Evolutionary conservation across 2,797 vertebrate genomes (phyloP).

Genomic region (Lacerta viridis): DNA sequence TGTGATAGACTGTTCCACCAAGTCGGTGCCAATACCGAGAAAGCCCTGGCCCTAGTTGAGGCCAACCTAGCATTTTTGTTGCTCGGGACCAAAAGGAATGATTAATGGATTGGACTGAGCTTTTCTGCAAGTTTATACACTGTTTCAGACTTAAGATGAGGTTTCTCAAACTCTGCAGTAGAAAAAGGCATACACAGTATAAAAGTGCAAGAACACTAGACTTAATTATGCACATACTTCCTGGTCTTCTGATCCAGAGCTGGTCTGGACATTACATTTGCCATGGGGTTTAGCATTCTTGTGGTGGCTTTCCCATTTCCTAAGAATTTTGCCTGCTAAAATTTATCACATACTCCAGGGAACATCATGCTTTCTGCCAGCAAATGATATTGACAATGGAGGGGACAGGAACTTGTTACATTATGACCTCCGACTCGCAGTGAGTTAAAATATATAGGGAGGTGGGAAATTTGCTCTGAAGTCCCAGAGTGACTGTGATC

Average conservation of each 20-base stretch:
- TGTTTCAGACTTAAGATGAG: too few species aligned
- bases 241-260: not conserved
- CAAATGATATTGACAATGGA: not conserved
- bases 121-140: too few species aligned
- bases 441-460: too few species aligned
- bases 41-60: too few species aligned
- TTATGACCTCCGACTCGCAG: not conserved
- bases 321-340: not conserved
- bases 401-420: not conserved
- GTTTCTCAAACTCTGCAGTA: too few species aligned
- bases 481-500: not conserved
- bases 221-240: not conserved
- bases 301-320: not conserved
- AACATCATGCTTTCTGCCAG: not conserved
- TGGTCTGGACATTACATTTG: not conserved
- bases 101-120: too few species aligned
- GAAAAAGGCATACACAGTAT: too few species aligned
- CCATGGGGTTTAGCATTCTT: not conserved
- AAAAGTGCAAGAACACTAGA: not conserved
- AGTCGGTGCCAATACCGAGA: too few species aligned
- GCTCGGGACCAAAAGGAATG: too few species aligned
- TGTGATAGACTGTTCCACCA: too few species aligned
- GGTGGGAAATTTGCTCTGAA: not conserved
- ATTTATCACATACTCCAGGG: not conserved
- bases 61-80: too few species aligned